Evolutionary conservation across 2,797 vertebrate genomes (phyloP), one percentile per base, ranked within the genome.

Genomic region (Emys orbicularis): DNA sequence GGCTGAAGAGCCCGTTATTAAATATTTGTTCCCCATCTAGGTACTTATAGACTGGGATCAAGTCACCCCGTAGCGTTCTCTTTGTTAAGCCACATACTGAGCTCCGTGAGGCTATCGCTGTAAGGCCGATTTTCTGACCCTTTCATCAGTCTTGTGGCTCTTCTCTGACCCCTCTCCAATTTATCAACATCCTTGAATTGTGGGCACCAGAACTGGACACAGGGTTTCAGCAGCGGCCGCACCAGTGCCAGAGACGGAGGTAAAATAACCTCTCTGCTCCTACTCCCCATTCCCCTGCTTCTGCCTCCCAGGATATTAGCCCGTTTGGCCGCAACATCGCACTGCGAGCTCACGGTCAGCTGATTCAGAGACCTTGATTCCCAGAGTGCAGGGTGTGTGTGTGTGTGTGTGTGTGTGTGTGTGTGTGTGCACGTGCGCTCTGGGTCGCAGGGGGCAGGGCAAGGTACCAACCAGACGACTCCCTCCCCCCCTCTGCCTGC

Each of bases 371-470:
- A 11, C 59, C 59, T 12, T 11, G 27, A 27, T 12, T 61, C 29
- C 29, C 59, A 61, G 57, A 15, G 59, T 6, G 59, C 29, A 47
- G 44, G 6, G 31, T 13, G 31, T 2, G 61, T 13, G 16, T 1
- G 34, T 1, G 34, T 18, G 31, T 34, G 37, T 37, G 37, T 37
- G 37, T 37, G 34, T 2, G 34, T 9, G 25, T 12, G 25, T 59
- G 12, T 4, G 12, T 11, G 5, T 3, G 13, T 0, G 29, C 6
- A 15, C 2, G 50, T 15, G 29, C 6, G 6, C 31, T 61, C 59
- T 61, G 31, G 31, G 31, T 21, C 4, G 25, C 54, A 56, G 59
- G 31, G 31, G 59, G 61, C 34, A 34, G 61, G 34, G 61, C 16
- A n/a, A 19, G 29, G 61, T n/a, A n/a, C 31, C 61, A 65, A 19